phyloP scores from a whole-genome alignment of 2,888 invertebrate genomes.

The Herminia tarsipennalis region DNA sequence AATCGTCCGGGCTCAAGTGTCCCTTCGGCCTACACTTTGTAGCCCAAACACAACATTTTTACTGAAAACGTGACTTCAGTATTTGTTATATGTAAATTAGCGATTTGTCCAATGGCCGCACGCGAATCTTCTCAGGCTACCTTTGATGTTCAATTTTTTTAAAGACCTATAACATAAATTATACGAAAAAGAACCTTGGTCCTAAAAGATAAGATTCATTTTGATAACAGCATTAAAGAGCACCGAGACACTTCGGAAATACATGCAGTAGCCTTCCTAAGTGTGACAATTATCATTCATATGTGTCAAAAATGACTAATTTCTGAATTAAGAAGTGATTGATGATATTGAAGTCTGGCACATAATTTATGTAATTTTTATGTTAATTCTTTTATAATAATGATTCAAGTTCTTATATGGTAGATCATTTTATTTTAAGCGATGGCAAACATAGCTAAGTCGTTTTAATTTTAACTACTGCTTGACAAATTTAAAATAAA shows the following conservation, averaged over 20 bases:
- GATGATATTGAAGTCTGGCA: slow-evolving; percentile 8
- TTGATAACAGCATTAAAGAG: slow-evolving; percentile 3
- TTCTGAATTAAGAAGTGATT: slow-evolving; percentile 13
- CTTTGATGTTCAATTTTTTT: slow-evolving; percentile 64
- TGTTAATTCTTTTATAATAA: slow-evolving; percentile 18
- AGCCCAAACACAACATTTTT: slow-evolving; percentile 73
- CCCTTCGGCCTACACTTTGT: slow-evolving; percentile 38
- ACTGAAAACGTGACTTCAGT: slow-evolving; percentile 83
- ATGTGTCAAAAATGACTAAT: slow-evolving; percentile 24
- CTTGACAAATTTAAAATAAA: slow-evolving; percentile 15
- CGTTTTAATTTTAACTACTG: slow-evolving; percentile 20
- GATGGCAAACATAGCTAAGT: not conserved
- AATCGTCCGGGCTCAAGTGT: slow-evolving; percentile 37
- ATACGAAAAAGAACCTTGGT: slow-evolving; percentile 28
- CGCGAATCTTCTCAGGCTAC: slow-evolving; percentile 58
- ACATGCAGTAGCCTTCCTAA: slow-evolving; percentile 9
- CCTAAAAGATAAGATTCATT: slow-evolving; percentile 9
- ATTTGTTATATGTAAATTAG: slow-evolving; percentile 86
- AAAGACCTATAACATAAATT: slow-evolving; percentile 33
- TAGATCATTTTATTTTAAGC: slow-evolving; percentile 22
- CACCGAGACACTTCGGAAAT: slow-evolving; percentile 17
- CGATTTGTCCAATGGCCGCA: slow-evolving; percentile 74
- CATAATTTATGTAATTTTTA: slow-evolving; percentile 18
- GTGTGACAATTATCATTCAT: slow-evolving; percentile 37
- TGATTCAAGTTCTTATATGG: slow-evolving; percentile 16